phyloP scores from a whole-genome alignment of 1,140 invertebrate genomes.

The Apis dorsata region DNA sequence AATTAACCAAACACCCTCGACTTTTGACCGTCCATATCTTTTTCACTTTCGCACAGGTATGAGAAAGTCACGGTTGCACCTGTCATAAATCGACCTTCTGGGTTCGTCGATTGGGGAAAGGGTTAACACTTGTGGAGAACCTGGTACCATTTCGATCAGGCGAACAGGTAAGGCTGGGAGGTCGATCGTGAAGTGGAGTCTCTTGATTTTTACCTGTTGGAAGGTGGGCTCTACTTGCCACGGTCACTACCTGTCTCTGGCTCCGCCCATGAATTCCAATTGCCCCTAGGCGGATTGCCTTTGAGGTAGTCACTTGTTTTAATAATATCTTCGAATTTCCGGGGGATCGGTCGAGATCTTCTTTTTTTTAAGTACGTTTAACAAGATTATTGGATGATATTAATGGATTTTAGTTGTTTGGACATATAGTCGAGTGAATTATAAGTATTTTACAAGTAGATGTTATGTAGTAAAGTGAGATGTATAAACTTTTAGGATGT shows the following conservation, averaged over 20 bases:
- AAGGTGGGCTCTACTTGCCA: neutral
- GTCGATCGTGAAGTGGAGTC: neutral
- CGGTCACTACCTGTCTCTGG: neutral
- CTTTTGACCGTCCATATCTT: neutral
- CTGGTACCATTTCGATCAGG: conserved; percentile 66
- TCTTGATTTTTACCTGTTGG: neutral
- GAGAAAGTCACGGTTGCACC: conserved; percentile 6
- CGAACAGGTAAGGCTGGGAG: conserved; percentile 7
- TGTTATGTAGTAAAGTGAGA: no score
- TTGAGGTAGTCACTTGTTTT: neutral
- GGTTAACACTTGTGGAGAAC: conserved; percentile 69
- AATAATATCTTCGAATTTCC: neutral
- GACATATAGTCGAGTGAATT: no score
- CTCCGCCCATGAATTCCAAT: neutral
- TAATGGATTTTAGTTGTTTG: no score
- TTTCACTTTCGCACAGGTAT: neutral
- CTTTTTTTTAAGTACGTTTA: no score
- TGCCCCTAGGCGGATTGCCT: no score
- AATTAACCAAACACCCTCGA: neutral
- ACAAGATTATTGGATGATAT: no score
- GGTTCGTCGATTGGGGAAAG: conserved; percentile 47
- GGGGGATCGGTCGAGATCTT: neutral
- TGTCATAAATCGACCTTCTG: conserved; percentile 25
- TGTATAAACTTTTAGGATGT: no score
- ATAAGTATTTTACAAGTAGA: no score